phyloP scores from a whole-genome alignment of 2,888 invertebrate genomes.

The Apotomis betuletana region DNA sequence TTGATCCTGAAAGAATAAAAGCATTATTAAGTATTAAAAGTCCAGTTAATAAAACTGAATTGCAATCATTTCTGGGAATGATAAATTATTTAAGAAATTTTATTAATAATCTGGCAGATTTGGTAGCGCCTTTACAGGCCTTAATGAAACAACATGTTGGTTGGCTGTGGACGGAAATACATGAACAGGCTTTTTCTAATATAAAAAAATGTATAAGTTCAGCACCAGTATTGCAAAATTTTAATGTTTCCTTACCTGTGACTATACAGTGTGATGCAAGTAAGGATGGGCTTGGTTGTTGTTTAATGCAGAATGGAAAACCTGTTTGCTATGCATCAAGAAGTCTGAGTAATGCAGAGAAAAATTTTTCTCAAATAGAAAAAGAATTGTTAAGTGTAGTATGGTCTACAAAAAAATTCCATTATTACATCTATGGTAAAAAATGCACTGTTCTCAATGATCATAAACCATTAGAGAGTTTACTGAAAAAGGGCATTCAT shows the following conservation, averaged over 20 bases:
- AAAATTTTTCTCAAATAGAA: slow-evolving; percentile 56
- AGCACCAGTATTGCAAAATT: slow-evolving; percentile 30
- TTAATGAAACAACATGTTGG: neutral
- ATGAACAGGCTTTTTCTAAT: neutral
- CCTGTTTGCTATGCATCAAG: slow-evolving; percentile 44
- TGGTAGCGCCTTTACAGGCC: slow-evolving; percentile 1
- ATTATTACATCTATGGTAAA: slow-evolving; percentile 52
- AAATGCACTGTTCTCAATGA: slow-evolving; percentile 30
- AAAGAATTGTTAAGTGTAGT: slow-evolving; percentile 59
- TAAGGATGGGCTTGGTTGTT: slow-evolving; percentile 34
- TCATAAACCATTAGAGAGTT: slow-evolving; percentile 18
- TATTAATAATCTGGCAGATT: slow-evolving; percentile 40
- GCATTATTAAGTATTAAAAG: slow-evolving; percentile 44
- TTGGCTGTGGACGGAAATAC: slow-evolving; percentile 1
- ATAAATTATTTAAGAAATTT: slow-evolving; percentile 45
- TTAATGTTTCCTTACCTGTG: slow-evolving; percentile 26
- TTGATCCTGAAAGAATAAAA: slow-evolving; percentile 42
- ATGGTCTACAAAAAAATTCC: slow-evolving; percentile 56
- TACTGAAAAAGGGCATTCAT: slow-evolving; percentile 20
- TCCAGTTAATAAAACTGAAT: slow-evolving; percentile 45
- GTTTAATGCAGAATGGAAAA: slow-evolving; percentile 26
- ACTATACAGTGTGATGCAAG: slow-evolving; percentile 41
- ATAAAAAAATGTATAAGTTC: neutral
- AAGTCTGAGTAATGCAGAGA: slow-evolving; percentile 35
- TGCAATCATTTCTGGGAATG: slow-evolving; percentile 44